phyloP scores from a whole-genome alignment of 1,140 invertebrate genomes.

The Geopemphigus sp. region DNA sequence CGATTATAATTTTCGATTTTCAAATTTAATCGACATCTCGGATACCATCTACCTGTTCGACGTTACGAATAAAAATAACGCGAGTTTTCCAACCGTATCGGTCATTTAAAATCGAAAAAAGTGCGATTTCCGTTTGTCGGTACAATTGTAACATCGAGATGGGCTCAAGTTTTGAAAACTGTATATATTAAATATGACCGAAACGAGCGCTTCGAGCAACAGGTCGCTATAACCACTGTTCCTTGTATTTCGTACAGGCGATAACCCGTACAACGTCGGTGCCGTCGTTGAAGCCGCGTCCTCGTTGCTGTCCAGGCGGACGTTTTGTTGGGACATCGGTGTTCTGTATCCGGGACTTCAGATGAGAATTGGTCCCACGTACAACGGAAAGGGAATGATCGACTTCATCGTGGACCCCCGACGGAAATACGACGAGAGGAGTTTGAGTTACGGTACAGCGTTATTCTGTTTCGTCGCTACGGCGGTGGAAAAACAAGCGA shows the following conservation, averaged over 20 bases:
- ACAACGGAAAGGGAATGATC: conserved; percentile 43
- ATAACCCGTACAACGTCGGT: conserved; percentile 48
- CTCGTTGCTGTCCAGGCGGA: conserved; percentile 51
- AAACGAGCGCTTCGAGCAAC: no score
- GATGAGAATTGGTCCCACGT: conserved; percentile 50
- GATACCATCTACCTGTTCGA: no score
- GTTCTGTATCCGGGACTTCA: conserved; percentile 51
- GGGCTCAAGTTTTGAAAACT: background rate
- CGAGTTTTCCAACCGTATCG: no score
- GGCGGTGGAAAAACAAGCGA: no score
- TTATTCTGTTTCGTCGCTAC: no score
- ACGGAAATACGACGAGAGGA: background rate
- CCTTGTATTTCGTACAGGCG: conserved; percentile 24
- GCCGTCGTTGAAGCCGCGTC: conserved; percentile 50
- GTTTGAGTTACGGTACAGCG: background rate
- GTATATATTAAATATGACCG: no score
- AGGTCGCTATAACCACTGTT: background rate
- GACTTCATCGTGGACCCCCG: conserved; percentile 50
- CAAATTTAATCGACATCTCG: no score
- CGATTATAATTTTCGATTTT: no score
- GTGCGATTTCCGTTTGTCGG: no score
- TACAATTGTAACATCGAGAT: background rate
- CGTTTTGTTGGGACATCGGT: conserved; percentile 51
- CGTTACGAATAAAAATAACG: no score
- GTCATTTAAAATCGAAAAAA: no score